Evolutionary conservation across 1,140 invertebrate species (phyloP).

Genomic region (Drosophila watanabei): DNA sequence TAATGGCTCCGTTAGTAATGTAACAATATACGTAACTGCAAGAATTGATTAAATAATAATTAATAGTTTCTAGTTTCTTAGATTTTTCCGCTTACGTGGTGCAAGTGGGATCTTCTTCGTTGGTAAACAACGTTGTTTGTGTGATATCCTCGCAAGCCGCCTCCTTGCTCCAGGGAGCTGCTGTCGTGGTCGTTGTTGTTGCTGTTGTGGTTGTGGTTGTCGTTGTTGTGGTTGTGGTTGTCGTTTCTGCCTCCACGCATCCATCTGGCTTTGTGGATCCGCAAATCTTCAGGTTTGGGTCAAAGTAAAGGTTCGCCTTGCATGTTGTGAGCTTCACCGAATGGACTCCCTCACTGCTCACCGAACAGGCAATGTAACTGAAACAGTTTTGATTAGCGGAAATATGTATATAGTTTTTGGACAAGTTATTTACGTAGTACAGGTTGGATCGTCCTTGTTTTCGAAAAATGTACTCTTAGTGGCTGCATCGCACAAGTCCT

Average conservation of each 20-base stretch:
- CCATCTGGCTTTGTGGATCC: slow-evolving; percentile 18
- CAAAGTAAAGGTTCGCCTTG: slow-evolving; percentile 3
- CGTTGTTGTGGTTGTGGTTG: slow-evolving; percentile 7
- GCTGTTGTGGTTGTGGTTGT: slow-evolving; percentile 6
- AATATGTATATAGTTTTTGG: neutral
- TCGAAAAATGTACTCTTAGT: neutral
- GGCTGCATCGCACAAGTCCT: slow-evolving; percentile 2
- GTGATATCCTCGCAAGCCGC: slow-evolving; percentile 5
- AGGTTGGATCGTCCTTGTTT: slow-evolving; percentile 42
- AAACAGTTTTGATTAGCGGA: neutral
- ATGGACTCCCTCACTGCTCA: neutral
- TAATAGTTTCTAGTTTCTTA: neutral
- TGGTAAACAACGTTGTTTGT: slow-evolving; percentile 1
- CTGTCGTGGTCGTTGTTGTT: slow-evolving; percentile 12
- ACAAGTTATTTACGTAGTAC: slow-evolving; percentile 22
- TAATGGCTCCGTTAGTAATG: neutral
- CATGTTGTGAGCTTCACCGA: slow-evolving; percentile 5
- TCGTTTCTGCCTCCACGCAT: slow-evolving; percentile 22
- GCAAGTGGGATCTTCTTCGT: slow-evolving; percentile 51
- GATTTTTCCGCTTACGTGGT: slow-evolving; percentile 8
- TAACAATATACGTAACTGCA: slow-evolving; percentile 48
- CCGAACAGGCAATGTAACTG: slow-evolving; percentile 21
- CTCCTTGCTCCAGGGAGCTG: slow-evolving; percentile 20
- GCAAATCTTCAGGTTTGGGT: slow-evolving; percentile 2
- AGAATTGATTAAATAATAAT: neutral